Conservation (phyloP, 2,113 vertebrate genomes). For the Sciurus niger region DNA sequence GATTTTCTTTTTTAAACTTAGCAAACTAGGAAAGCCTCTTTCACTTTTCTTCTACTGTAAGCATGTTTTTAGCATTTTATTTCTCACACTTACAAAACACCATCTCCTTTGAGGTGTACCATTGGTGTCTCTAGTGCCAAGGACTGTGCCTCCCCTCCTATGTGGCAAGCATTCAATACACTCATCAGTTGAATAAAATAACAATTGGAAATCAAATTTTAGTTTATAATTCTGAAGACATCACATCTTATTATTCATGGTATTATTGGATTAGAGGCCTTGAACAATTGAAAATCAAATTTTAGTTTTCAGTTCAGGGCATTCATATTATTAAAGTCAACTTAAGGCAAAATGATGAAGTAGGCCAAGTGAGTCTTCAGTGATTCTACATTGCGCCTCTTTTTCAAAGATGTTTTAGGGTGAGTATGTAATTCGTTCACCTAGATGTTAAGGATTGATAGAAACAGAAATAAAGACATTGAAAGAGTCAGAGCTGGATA, state of each 20-base stretch:
- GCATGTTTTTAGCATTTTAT: background rate
- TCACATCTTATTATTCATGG: conserved; percentile 79
- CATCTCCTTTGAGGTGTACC: background rate
- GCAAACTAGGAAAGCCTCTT: background rate
- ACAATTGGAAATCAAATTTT: conserved; percentile 81
- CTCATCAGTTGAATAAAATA: conserved; percentile 63
- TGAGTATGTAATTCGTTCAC: conserved; percentile 22
- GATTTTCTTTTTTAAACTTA: background rate
- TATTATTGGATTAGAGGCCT: conserved; percentile 79
- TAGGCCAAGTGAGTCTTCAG: conserved; percentile 52
- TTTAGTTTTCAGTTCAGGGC: conserved; percentile 80
- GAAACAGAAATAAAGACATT: conserved; percentile 40
- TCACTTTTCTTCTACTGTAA: background rate
- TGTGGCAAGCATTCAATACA: conserved; percentile 42
- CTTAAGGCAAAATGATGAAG: conserved; percentile 71
- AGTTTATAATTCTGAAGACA: conserved; percentile 80
- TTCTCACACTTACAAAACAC: background rate
- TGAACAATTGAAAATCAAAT: conserved; percentile 84
- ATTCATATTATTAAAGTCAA: conserved; percentile 77
- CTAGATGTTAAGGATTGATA: conserved; percentile 34
- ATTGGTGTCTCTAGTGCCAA: background rate
- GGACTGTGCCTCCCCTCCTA: background rate
- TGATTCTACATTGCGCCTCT: conserved; percentile 1
- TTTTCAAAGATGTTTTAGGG: conserved; percentile 12
- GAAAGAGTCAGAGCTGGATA: conserved; percentile 27